Percentiles rank a stretch among this genome's conserved stretches.
phyloP scores from a whole-genome alignment of 1,140 invertebrate genomes.

The Asbolus verrucosus region DNA sequence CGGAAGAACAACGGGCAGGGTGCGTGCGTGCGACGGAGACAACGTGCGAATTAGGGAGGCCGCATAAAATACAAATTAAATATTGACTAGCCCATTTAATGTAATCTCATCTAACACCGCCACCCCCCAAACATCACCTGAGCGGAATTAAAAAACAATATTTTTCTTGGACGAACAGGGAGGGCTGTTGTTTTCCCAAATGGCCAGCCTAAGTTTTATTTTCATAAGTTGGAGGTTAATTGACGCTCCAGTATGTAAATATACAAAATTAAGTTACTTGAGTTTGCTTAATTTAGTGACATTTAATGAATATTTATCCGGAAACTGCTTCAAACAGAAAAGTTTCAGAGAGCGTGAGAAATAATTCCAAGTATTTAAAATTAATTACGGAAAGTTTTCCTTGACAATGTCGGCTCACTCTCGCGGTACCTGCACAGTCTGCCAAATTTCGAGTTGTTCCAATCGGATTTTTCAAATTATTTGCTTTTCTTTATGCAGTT shows the following conservation, averaged over 20 bases:
- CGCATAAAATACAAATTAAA: conserved; percentile 25
- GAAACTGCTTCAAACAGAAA: background rate
- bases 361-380: conserved; percentile 20
- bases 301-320: conserved; percentile 33
- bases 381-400: conserved; percentile 17
- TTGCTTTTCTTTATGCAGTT: conserved; percentile 1
- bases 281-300: conserved; percentile 16
- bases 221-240: conserved; percentile 11
- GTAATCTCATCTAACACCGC: conserved; percentile 4
- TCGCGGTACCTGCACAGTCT: too few relatives aligned
- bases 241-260: conserved; percentile 9
- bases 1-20: background rate
- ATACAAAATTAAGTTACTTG: conserved; percentile 3
- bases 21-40: background rate
- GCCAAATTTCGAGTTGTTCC: background rate
- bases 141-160: background rate
- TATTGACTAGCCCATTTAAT: conserved; percentile 26
- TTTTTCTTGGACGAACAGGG: background rate
- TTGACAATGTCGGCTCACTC: background rate
- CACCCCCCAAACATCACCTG: background rate
- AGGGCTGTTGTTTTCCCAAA: too few relatives aligned
- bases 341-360: background rate
- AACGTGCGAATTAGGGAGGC: background rate
- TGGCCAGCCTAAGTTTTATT: background rate
- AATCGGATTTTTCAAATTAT: conserved; percentile 1